These are phyloP conservation scores for Myrmecophaga tridactyla DNA, from an alignment of 2,113 vertebrate genomes.

Conservation along the genomic window DNA sequence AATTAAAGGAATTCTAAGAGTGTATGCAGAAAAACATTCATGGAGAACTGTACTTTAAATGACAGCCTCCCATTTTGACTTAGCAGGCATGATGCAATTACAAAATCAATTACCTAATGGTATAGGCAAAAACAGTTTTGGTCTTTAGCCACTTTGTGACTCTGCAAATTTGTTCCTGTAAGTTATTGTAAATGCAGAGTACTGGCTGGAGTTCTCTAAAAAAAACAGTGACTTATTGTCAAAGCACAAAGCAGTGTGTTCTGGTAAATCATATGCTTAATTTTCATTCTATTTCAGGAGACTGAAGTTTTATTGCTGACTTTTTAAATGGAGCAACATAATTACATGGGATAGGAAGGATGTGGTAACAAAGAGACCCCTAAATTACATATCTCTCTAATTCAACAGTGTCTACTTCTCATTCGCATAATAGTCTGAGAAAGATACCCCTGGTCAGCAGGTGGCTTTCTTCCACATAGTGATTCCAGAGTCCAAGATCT, in stretches of 20 bases:
- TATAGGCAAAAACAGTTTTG: slow-evolving; percentile 53
- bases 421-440: neutral
- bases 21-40: neutral
- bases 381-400: neutral
- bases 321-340: slow-evolving; percentile 20
- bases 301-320: slow-evolving; percentile 28
- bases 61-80: neutral
- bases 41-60: slow-evolving; percentile 36
- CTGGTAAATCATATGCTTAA: slow-evolving; percentile 53
- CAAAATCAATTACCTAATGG: slow-evolving; percentile 60
- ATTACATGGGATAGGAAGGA: neutral
- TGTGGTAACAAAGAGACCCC: neutral
- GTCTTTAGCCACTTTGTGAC: slow-evolving; percentile 60
- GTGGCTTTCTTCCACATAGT: neutral
- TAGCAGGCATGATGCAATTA: slow-evolving; percentile 30
- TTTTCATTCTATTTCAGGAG: slow-evolving; percentile 43
- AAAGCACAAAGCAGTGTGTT: slow-evolving; percentile 46
- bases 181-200: slow-evolving; percentile 42
- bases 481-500: neutral
- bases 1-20: neutral
- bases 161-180: slow-evolving; percentile 58
- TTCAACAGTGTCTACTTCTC: neutral
- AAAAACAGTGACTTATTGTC: slow-evolving; percentile 58
- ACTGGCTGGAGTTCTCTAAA: slow-evolving; percentile 50
- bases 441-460: neutral